Conservation (phyloP, 2,797 vertebrate species). For the Leptoclinus maculatus region DNA sequence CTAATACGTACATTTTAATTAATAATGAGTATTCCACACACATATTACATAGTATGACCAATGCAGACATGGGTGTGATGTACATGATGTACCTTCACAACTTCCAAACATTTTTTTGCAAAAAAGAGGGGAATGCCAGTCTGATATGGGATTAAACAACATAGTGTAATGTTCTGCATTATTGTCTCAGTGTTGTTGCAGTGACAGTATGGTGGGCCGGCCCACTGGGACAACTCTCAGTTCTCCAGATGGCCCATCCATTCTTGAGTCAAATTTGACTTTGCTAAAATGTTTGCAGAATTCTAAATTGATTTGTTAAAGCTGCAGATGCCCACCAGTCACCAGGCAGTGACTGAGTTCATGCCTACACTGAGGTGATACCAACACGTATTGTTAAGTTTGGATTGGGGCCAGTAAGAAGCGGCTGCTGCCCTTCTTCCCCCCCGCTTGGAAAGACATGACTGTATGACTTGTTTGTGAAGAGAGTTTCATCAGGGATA, state of each 20-base stretch:
- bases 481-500: background rate
- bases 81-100: no score
- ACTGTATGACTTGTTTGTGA: background rate
- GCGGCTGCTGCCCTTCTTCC: background rate
- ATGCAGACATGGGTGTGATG: no score
- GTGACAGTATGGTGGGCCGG: background rate
- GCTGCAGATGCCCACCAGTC: background rate
- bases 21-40: no score
- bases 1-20: background rate
- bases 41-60: background rate
- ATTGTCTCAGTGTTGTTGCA: background rate
- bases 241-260: constrained; percentile 14
- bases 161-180: background rate
- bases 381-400: background rate
- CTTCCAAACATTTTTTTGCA: no score
- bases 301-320: constrained; percentile 19
- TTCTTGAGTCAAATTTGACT: constrained; percentile 17
- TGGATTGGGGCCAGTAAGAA: background rate
- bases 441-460: background rate
- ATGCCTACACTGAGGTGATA: background rate
- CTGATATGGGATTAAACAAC: constrained; percentile 5
- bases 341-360: background rate
- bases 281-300: constrained; percentile 22
- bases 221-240: background rate
- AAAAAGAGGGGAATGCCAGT: background rate